Percentiles rank a stretch among this genome's conserved stretches.
Conservation (phyloP, 1,140 invertebrate species). For the Pantala flavescens region DNA sequence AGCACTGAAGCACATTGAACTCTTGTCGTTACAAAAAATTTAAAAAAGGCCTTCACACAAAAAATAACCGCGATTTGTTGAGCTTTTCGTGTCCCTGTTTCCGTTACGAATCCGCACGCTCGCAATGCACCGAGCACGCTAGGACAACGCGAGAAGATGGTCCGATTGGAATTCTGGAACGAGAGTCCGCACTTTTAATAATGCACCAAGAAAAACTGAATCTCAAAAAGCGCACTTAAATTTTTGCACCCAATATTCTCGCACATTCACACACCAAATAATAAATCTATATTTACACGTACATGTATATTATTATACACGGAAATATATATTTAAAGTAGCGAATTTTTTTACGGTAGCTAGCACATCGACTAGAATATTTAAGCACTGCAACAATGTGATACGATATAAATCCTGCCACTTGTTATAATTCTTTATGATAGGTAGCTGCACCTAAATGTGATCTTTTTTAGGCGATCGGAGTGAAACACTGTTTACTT, state of each 20-base stretch:
- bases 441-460: conserved; percentile 5
- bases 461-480: conserved; percentile 1
- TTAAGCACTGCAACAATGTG: conserved; percentile 9
- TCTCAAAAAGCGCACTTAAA: background rate
- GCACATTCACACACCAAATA: background rate
- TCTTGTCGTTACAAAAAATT: too few relatives aligned
- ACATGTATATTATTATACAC: background rate
- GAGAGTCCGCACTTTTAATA: background rate
- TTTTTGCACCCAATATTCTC: background rate
- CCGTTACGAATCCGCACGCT: too few relatives aligned
- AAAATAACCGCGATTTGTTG: too few relatives aligned
- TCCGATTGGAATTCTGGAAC: too few relatives aligned
- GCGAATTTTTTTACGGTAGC: background rate
- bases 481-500: background rate
- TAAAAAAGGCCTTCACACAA: too few relatives aligned
- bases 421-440: conserved; percentile 4
- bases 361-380: background rate
- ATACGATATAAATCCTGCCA: conserved; percentile 5
- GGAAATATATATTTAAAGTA: background rate
- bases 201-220: background rate
- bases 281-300: background rate
- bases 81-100: too few relatives aligned
- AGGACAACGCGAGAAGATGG: too few relatives aligned
- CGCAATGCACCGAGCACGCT: too few relatives aligned
- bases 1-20: too few relatives aligned